Evolutionary conservation across 2,888 invertebrate species (phyloP).

Genomic region (Ormia ochracea): DNA sequence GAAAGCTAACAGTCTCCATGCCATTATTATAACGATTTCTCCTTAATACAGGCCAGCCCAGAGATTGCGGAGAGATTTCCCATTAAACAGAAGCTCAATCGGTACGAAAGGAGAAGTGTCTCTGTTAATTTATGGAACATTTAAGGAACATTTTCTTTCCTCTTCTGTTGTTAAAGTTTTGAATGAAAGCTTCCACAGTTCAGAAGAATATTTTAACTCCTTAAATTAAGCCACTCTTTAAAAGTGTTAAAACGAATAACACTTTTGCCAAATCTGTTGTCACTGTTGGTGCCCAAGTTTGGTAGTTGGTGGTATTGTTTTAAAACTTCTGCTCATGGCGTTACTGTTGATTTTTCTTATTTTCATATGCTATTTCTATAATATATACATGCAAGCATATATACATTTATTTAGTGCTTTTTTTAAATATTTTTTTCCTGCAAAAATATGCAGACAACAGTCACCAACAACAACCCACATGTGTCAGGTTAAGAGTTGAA

Average conservation of each 20-base stretch:
- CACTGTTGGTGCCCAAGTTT: constrained; percentile 16
- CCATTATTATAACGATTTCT: no score
- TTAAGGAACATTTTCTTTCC: background rate
- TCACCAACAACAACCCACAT: constrained; percentile 63
- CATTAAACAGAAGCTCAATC: no score
- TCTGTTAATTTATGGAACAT: no score
- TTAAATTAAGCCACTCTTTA: constrained; percentile 48
- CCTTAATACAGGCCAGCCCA: no score
- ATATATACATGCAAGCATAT: constrained; percentile 58
- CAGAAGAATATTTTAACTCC: constrained; percentile 14
- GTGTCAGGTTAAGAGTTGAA: constrained; percentile 63
- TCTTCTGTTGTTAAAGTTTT: background rate
- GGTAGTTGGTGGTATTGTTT: constrained; percentile 29
- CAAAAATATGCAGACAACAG: constrained; percentile 62
- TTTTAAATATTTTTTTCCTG: constrained; percentile 28
- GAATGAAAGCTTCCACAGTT: background rate
- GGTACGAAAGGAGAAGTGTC: no score
- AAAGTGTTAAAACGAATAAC: constrained; percentile 9
- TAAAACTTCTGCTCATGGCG: constrained; percentile 16
- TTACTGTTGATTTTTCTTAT: constrained; percentile 23
- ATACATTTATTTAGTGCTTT: constrained; percentile 34
- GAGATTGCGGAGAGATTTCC: no score
- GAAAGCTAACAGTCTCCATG: no score
- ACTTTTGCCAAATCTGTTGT: constrained; percentile 9
- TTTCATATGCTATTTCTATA: constrained; percentile 52